These are phyloP conservation scores for Linepithema humile DNA, from an alignment of 1,140 invertebrate species.

Conservation along the genomic window DNA sequence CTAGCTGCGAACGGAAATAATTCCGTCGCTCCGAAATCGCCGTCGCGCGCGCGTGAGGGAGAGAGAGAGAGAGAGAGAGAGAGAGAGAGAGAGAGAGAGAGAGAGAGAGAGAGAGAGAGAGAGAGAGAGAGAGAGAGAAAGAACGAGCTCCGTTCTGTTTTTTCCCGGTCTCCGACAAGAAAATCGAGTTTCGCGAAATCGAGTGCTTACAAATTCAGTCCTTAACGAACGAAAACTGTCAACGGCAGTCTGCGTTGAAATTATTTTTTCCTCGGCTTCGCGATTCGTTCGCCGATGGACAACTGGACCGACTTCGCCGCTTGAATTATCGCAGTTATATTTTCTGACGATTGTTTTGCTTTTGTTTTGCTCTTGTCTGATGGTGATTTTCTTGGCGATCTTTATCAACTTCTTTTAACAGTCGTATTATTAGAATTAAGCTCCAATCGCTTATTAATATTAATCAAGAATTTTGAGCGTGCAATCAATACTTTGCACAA, in stretches of 20 bases:
- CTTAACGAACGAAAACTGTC: slow-evolving; percentile 72
- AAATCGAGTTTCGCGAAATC: slow-evolving; percentile 69
- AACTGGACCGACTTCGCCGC: slow-evolving; percentile 19
- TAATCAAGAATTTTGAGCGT: neutral
- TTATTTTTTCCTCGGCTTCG: slow-evolving; percentile 61
- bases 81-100: slow-evolving; percentile 15
- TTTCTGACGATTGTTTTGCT: neutral
- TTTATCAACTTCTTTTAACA: neutral
- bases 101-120: neutral
- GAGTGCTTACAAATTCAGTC: slow-evolving; percentile 70
- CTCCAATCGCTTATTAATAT: no score
- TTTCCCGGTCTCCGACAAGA: slow-evolving; percentile 59
- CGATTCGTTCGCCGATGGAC: slow-evolving; percentile 57
- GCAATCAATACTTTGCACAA: neutral
- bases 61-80: slow-evolving; percentile 10
- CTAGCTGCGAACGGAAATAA: slow-evolving; percentile 68
- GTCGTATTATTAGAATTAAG: slow-evolving; percentile 1
- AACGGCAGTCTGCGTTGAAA: slow-evolving; percentile 64
- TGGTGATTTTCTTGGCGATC: neutral
- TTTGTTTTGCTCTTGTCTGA: neutral
- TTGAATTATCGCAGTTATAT: slow-evolving; percentile 38
- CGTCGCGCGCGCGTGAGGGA: neutral
- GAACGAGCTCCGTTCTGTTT: slow-evolving; percentile 18
- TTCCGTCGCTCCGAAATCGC: slow-evolving; percentile 67
- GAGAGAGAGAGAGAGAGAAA: slow-evolving; percentile 14